Percentiles rank a stretch among this genome's conserved stretches.
Evolutionary conservation across 1,140 invertebrate genomes (phyloP).

Genomic region (Sycophila sp.): DNA sequence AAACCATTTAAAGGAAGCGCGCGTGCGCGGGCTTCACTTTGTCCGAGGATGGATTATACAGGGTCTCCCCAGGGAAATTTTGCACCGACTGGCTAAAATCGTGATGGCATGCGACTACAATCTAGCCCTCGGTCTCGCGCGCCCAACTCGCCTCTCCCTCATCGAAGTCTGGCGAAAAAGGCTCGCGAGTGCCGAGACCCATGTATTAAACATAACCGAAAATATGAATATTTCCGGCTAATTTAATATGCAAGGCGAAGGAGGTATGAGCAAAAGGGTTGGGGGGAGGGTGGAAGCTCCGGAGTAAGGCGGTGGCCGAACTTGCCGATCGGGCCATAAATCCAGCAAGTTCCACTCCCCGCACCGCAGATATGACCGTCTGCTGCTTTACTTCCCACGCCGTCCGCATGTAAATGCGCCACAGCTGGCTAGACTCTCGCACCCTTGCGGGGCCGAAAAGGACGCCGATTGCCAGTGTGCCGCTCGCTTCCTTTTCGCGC

Average conservation of each 20-base stretch:
- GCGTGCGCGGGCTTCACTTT: conserved; percentile 5
- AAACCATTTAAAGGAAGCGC: conserved; percentile 1
- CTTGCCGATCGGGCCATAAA: conserved; percentile 17
- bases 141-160: neutral
- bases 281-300: too few species aligned
- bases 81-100: conserved; percentile 20
- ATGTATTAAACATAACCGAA: too few species aligned
- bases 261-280: too few species aligned
- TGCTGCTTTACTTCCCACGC: neutral
- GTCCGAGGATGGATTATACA: conserved; percentile 5
- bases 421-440: too few species aligned
- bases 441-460: too few species aligned
- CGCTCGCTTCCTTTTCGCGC: neutral
- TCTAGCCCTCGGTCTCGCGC: too few species aligned
- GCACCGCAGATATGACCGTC: conserved; percentile 10
- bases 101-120: too few species aligned
- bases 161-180: too few species aligned
- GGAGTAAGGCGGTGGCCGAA: neutral
- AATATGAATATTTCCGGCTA: too few species aligned
- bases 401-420: neutral
- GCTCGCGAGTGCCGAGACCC: too few species aligned
- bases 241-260: too few species aligned
- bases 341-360: neutral
- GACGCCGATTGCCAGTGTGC: too few species aligned
- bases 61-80: conserved; percentile 15